Conservation (phyloP, 2,888 invertebrate genomes). For the Cenopis cana region DNA sequence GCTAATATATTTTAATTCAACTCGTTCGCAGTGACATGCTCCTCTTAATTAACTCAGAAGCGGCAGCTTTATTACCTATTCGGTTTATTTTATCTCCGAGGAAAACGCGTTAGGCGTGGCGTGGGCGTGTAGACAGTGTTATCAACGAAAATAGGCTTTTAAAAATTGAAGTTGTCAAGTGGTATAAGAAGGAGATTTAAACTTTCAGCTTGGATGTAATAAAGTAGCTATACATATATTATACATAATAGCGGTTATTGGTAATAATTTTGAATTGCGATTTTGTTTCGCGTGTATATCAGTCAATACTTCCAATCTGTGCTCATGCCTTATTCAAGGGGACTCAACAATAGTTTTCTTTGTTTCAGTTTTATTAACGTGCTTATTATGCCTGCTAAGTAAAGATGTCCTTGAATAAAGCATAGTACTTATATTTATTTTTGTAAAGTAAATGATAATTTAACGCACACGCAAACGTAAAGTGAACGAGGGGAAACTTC, state of each 20-base stretch:
- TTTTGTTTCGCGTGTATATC: too few species aligned
- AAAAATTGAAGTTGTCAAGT: slow-evolving; percentile 15
- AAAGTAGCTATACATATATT: too few species aligned
- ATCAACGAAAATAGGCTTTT: slow-evolving; percentile 44
- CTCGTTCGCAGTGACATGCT: slow-evolving; percentile 54
- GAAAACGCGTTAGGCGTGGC: slow-evolving; percentile 51
- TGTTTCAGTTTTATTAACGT: too few species aligned
- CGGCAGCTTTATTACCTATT: slow-evolving; percentile 55
- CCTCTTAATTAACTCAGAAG: slow-evolving; percentile 61
- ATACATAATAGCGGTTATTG: slow-evolving; percentile 11
- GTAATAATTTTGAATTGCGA: not conserved
- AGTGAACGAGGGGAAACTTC: slow-evolving; percentile 17
- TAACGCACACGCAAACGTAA: not conserved
- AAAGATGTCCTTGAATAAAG: too few species aligned
- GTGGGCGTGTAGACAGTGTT: slow-evolving; percentile 48
- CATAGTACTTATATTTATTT: not conserved
- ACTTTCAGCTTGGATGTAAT: not conserved
- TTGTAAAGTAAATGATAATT: slow-evolving; percentile 22
- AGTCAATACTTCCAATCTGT: too few species aligned
- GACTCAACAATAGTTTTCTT: too few species aligned
- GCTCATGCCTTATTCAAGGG: too few species aligned
- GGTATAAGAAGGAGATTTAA: not conserved
- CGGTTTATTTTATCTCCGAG: slow-evolving; percentile 53
- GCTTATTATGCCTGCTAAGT: too few species aligned
- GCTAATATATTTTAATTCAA: slow-evolving; percentile 59